Evolutionary conservation across 2,797 vertebrate species (phyloP), one percentile per base, ranked within the genome.

Genomic region (Triplophysa yarkandensis): DNA sequence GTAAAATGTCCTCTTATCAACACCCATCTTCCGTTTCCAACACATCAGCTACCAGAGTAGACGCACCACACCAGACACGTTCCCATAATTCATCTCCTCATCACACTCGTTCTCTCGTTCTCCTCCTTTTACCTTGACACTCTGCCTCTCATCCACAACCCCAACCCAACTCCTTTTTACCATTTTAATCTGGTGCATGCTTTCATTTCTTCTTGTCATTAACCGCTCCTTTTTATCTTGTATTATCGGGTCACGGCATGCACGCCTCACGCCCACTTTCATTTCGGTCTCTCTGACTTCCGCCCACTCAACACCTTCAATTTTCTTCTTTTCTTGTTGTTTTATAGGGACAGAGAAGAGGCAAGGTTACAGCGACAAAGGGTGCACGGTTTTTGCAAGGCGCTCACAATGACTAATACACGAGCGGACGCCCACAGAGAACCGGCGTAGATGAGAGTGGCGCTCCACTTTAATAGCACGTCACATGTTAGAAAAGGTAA

Each of bases 11-110:
- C 76, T 71, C 73, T 83, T 75, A 77, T 80, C 77, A 81, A 83
- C 78, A 75, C 74, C 54, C 71, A 67, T 82, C 62, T 72, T 62
- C 68, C 21, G 60, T 48, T 80, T 63, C 68, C 75, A 3, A 77
- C 70, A 79, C 84, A 83, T 80, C 77, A 77, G 74, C 71, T 82
- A 57, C 58, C 63, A 75, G 82, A 86, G 76, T 71, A 83, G 76
- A 36, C 71, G 43, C 65, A 25, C 65, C 77, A 54, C 32, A 58
- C 23, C 21, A n/a, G 34, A n/a, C 65, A 66, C 70, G 50, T 77
- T 69, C 41, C 66, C 52, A 46, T 74, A 48, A 77, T 77, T 80
- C 74, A 83, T 83, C 75, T 70, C 63, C 41, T 44, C 67, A n/a
- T 36, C 68, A 39, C 39, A 39, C 61, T 50, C 36, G 74, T 60